Evolutionary conservation across 2,888 invertebrate genomes (phyloP).

Genomic region (Callosobruchus maculatus): DNA sequence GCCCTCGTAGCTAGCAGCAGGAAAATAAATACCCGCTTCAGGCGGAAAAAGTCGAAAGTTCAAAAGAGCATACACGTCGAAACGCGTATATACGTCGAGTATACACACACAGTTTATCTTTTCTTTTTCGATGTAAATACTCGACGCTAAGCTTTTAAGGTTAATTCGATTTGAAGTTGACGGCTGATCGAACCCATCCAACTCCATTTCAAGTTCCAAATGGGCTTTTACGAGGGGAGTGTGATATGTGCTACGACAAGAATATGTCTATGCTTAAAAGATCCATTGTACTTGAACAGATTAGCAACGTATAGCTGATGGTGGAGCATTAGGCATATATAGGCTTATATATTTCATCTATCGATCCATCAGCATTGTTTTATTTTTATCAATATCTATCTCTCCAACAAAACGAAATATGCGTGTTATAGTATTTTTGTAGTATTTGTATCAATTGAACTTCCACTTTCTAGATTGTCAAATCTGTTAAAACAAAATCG

Average conservation of each 20-base stretch:
- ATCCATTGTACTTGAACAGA: no score
- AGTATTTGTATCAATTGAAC: no score
- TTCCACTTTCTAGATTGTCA: no score
- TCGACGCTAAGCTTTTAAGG: conserved; percentile 19
- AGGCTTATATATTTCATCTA: no score
- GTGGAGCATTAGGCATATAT: no score
- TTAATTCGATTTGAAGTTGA: conserved; percentile 27
- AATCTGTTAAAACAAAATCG: no score
- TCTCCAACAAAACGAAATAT: no score
- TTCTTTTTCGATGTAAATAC: conserved; percentile 18
- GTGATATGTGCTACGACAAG: neutral
- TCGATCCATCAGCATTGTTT: no score
- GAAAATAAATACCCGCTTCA: neutral
- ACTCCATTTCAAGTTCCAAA: conserved; percentile 24
- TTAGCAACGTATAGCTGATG: no score
- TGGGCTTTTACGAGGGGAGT: neutral
- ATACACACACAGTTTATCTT: conserved; percentile 3
- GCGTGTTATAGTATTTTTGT: no score
- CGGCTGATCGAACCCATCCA: conserved; percentile 24
- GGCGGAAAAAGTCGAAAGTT: neutral
- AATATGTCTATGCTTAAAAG: no score
- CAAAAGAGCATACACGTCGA: neutral
- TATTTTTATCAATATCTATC: no score
- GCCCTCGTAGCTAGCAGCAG: neutral
- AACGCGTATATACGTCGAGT: neutral